These are phyloP conservation scores for Coendou prehensilis DNA, from an alignment of 2,797 vertebrate genomes.

Conservation along the genomic window DNA sequence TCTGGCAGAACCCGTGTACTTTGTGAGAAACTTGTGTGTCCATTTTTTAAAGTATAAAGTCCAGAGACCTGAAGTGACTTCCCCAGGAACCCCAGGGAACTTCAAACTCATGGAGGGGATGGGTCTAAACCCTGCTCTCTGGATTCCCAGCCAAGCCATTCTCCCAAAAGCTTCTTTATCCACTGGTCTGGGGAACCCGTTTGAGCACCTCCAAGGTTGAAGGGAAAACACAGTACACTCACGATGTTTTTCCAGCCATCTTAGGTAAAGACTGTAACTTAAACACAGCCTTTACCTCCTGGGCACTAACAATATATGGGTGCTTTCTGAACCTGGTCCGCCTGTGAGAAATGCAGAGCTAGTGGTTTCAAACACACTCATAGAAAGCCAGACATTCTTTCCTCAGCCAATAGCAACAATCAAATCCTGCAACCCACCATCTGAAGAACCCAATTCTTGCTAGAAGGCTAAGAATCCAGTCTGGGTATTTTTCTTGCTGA, in stretches of 20 bases:
- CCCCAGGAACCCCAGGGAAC: neutral
- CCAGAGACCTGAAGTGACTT: neutral
- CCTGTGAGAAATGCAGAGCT: neutral
- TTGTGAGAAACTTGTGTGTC: neutral
- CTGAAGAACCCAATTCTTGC: neutral
- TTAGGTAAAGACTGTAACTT: conserved; percentile 24
- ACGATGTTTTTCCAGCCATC: neutral
- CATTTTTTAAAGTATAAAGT: conserved; percentile 26
- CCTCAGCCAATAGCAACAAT: neutral
- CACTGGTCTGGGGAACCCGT: neutral
- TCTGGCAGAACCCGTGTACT: neutral
- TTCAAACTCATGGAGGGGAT: neutral
- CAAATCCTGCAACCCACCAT: neutral
- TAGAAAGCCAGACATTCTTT: conserved; percentile 24
- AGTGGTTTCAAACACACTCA: neutral
- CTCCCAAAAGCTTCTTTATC: neutral
- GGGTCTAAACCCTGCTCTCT: neutral
- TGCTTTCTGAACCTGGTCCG: neutral
- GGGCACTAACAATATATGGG: neutral
- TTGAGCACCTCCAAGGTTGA: neutral
- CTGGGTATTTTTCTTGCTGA: neutral
- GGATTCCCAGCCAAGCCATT: neutral
- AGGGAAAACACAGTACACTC: neutral
- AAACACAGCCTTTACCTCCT: neutral
- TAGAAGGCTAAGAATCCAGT: neutral